Base-by-base conservation (phyloP, 2,797 vertebrate species). In the Chelidonichthys spinosus region DNA sequence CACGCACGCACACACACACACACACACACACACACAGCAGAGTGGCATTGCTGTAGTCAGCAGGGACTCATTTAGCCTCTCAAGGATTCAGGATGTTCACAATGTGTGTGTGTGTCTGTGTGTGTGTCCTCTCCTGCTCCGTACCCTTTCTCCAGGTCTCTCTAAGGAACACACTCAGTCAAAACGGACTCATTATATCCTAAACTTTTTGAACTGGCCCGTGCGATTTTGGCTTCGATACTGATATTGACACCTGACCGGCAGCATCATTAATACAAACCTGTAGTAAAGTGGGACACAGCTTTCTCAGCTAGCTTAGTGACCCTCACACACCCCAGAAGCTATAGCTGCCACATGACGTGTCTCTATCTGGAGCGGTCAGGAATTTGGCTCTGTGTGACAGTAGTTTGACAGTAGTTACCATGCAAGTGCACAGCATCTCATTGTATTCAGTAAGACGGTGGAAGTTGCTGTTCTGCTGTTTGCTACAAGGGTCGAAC, bases 21-120 rank as follows among this genome's bases (percentile, higher is more conserved):
- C 11, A 50, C 13, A 53, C 9, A 67, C 32, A 69, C 32, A 25
- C 66, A 56, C 52, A 59, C n/a, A 53, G 18, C 39, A 54, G 32
- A 55, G 67, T 63, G 61, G 67, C 77, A 66, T 58, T 85, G 76
- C 60, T 85, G 76, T 69, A 63, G 72, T 90, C 85, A 89, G 85
- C 85, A 87, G 78, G 67, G 78, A 65, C 78, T 86, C 78, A 84
- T 90, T 91, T 85, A 90, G 74, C 52, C 67, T 54, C 84, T 87
- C 83, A 88, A 83, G 55, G 55, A 86, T 85, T 88, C 78, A 78
- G 80, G 60, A 85, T 84, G 69, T 74, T 76, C 63, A 76, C 54
- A 50, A 4, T 79, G 47, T 73, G 25, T 14, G 44, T 55, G 44
- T 39, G n/a, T n/a, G 49, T 36, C 44, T 17, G 49, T 33, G n/a